Conservation (phyloP, 2,888 invertebrate genomes). For the Zygaena filipendulae region DNA sequence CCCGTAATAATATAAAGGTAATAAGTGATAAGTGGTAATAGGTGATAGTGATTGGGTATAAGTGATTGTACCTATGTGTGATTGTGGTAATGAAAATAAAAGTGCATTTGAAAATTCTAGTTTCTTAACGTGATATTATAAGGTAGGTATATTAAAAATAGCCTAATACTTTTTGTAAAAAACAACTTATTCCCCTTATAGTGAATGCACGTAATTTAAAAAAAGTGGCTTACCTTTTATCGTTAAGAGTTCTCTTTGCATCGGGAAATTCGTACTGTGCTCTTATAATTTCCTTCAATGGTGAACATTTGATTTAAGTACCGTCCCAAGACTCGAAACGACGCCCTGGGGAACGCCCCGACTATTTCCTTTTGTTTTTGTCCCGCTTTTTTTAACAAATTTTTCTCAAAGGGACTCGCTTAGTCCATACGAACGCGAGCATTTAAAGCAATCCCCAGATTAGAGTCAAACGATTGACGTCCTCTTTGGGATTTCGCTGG, state of each 20-base stretch:
- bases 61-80: no score
- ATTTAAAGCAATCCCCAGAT: conserved; percentile 49
- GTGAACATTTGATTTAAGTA: conserved; percentile 66
- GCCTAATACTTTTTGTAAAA: no score
- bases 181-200: no score
- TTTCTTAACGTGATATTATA: no score
- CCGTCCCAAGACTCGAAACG: conserved; percentile 58
- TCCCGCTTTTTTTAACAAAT: conserved; percentile 53
- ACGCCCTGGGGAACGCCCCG: conserved; percentile 54
- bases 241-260: conserved; percentile 33
- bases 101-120: no score
- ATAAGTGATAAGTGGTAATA: no score
- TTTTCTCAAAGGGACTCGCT: conserved; percentile 51
- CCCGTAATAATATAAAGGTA: no score
- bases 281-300: conserved; percentile 65
- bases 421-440: conserved; percentile 36
- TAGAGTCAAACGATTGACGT: conserved; percentile 48
- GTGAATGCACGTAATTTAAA: no score
- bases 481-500: conserved; percentile 35
- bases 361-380: conserved; percentile 63
- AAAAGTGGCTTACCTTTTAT: no score
- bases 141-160: no score
- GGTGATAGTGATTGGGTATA: no score
- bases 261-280: conserved; percentile 45
- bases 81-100: no score